Percentiles rank a stretch among this genome's conserved stretches.
Evolutionary conservation across 1,140 invertebrate genomes (phyloP).

Genomic region (Pseudomyrmex cubaensis): DNA sequence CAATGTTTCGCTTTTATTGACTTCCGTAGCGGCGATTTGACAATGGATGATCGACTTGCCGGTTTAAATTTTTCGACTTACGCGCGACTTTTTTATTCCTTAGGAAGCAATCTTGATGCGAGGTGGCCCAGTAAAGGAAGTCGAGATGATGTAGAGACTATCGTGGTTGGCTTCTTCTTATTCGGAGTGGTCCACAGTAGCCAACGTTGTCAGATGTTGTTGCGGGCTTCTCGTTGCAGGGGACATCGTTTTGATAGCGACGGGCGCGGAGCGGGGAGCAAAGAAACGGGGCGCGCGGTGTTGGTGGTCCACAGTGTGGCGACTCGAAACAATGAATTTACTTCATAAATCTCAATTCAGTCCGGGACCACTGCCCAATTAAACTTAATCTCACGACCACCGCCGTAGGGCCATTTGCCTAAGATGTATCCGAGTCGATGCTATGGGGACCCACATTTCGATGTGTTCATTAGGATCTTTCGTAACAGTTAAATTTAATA

Average conservation of each 20-base stretch:
- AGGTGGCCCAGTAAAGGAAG: slow-evolving; percentile 64
- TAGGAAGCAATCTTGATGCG: slow-evolving; percentile 53
- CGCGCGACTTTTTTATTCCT: slow-evolving; percentile 7
- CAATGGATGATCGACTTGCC: neutral
- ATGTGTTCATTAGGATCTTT: slow-evolving; percentile 43
- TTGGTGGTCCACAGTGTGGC: slow-evolving; percentile 81
- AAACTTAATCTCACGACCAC: slow-evolving; percentile 82
- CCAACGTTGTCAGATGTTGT: slow-evolving; percentile 76
- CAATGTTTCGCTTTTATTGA: neutral
- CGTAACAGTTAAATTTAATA: slow-evolving; percentile 54
- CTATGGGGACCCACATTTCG: slow-evolving; percentile 39
- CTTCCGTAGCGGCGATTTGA: neutral
- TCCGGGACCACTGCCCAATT: slow-evolving; percentile 80
- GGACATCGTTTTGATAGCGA: slow-evolving; percentile 82
- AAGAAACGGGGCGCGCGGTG: slow-evolving; percentile 67
- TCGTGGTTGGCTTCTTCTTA: slow-evolving; percentile 65
- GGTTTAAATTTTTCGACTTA: slow-evolving; percentile 23
- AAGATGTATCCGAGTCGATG: slow-evolving; percentile 70
- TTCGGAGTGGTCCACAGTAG: slow-evolving; percentile 70
- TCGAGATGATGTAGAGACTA: slow-evolving; percentile 69
- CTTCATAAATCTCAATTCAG: slow-evolving; percentile 85
- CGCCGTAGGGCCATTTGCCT: slow-evolving; percentile 78
- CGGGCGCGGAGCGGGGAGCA: slow-evolving; percentile 23
- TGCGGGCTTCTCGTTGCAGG: slow-evolving; percentile 76
- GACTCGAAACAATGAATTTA: slow-evolving; percentile 84